These are phyloP conservation scores for Nibea coibor DNA, from an alignment of 2,113 vertebrate species.

Conservation along the genomic window DNA sequence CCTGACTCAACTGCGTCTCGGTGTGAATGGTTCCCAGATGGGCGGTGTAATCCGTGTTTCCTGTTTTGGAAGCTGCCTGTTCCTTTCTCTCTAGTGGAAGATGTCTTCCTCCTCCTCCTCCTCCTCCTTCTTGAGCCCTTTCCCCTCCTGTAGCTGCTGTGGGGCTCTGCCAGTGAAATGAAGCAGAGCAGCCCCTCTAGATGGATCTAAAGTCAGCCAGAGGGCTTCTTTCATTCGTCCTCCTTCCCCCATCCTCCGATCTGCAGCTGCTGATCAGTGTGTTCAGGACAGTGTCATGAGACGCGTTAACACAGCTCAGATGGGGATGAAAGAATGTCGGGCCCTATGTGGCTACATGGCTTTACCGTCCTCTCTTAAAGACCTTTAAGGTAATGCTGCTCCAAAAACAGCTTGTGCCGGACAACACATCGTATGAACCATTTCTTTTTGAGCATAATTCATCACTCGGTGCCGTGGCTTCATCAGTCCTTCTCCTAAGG, in stretches of 20 bases:
- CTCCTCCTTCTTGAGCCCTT: constrained; percentile 4
- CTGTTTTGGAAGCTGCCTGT: constrained; percentile 54
- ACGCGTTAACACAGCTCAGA: constrained; percentile 32
- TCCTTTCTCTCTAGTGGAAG: constrained; percentile 19
- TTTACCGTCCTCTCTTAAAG: not conserved
- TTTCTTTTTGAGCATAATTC: not conserved
- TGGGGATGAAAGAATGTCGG: constrained; percentile 1
- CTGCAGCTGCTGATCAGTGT: constrained; percentile 41
- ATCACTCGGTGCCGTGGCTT: too few species aligned
- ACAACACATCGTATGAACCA: not conserved
- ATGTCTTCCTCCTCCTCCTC: constrained; percentile 6
- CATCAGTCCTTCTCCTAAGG: not conserved
- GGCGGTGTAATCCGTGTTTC: constrained; percentile 45
- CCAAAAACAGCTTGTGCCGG: not conserved
- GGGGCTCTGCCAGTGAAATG: constrained; percentile 38
- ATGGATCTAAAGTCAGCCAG: constrained; percentile 43
- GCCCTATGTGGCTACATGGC: constrained; percentile 10
- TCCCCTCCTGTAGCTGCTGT: constrained; percentile 26
- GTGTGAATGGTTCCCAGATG: constrained; percentile 57
- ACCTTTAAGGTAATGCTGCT: not conserved
- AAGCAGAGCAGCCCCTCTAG: constrained; percentile 38
- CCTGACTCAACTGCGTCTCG: constrained; percentile 18
- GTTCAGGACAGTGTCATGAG: constrained; percentile 37
- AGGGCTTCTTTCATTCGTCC: constrained; percentile 30
- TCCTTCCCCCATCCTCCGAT: constrained; percentile 1